Evolutionary conservation across 2,113 vertebrate species (phyloP), one percentile per base, ranked within the genome.

Genomic region (Catharus bicknelli): DNA sequence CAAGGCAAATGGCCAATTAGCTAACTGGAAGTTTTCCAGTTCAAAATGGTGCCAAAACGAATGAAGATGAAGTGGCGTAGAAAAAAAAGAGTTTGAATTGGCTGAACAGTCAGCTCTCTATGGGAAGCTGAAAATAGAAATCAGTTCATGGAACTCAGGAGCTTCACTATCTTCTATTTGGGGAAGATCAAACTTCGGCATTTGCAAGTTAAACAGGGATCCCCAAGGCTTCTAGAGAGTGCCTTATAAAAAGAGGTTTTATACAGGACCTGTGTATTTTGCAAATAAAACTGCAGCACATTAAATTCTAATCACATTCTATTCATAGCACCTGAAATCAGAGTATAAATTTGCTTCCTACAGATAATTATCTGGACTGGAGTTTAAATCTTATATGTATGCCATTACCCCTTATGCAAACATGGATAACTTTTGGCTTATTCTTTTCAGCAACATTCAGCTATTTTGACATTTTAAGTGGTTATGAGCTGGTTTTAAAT

Each of bases 191-290:
- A 88, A 94, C 92, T 95, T 94, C 89, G 62, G 54, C 77, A 96
- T 97, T 94, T 96, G 93, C 96, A 96, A 97, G 93, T 96, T 95
- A 97, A 97, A 96, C 81, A 95, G 88, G 92, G 92, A 95, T 96
- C 89, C 94, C 95, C 74, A 94, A 94, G 94, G 90, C 83, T 96
- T 88, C 80, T 57, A 66, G 73, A 82, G 94, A 91, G 78, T 12
- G 81, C 59, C 58, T 96, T 93, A 94, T 91, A 92, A 88, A 93
- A 83, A 93, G 88, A 87, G 50, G 86, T 96, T 95, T 92, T 95
- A 95, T 96, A 81, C 4, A 90, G 32, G 74, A 78, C 64, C 75
- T 87, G 92, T 94, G 82, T 96, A 86, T 93, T 95, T 94, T 95
- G 90, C 72, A 96, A 96, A 95, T 89, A 95, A 86, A 96, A 90